A percentile compares a stretch with the other conserved stretches of the same genome.
Evolutionary conservation across 2,888 invertebrate genomes (phyloP).

Genomic region (Noctua comes): DNA sequence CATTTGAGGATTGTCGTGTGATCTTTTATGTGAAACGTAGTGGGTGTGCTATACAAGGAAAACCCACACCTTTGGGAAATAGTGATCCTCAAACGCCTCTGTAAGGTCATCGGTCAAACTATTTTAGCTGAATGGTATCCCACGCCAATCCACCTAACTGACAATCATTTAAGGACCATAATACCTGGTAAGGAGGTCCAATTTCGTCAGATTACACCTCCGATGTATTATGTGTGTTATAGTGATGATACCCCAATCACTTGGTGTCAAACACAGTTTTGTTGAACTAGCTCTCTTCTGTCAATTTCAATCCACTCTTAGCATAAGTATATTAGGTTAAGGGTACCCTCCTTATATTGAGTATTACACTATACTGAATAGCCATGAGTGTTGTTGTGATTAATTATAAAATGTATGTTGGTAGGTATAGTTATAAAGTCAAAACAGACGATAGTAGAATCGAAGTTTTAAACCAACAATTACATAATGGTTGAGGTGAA

Average conservation of each 20-base stretch:
- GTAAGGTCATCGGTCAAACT: slow-evolving; percentile 2
- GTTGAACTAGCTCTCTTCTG: slow-evolving; percentile 35
- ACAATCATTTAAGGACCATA: neutral
- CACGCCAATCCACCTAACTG: slow-evolving; percentile 8
- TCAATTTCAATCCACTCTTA: slow-evolving; percentile 41
- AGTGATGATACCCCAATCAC: slow-evolving; percentile 42
- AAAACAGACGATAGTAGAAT: neutral
- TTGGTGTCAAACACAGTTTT: slow-evolving; percentile 42
- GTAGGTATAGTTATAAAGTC: neutral
- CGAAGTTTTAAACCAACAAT: neutral
- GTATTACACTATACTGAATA: neutral
- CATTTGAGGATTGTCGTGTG: neutral
- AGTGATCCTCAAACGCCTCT: neutral
- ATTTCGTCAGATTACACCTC: slow-evolving; percentile 2
- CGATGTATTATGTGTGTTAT: neutral
- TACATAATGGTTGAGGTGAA: neutral
- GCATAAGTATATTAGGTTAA: slow-evolving; percentile 28
- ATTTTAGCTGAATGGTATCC: neutral
- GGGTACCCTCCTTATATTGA: neutral
- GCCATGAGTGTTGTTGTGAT: neutral
- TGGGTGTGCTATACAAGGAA: neutral
- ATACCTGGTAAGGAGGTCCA: neutral
- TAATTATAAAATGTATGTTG: neutral
- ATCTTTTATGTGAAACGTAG: neutral
- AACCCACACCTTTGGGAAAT: neutral